phyloP scores from a whole-genome alignment of 2,113 vertebrate genomes.

The Phocoena sinus region DNA sequence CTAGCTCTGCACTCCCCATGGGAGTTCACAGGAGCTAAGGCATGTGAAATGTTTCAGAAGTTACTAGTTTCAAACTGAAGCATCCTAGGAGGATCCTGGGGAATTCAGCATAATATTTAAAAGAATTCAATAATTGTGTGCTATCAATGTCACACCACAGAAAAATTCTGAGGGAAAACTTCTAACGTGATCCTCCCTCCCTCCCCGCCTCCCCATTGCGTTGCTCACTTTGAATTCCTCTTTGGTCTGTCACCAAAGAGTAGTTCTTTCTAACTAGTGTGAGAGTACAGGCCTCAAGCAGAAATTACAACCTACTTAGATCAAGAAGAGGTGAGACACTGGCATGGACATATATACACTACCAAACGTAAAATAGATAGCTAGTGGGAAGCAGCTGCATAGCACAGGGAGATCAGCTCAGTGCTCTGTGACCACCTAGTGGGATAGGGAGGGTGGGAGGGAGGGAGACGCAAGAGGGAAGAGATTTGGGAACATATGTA shows the following conservation, averaged over 20 bases:
- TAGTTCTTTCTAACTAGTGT: neutral
- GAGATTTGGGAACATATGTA: too few relatives aligned
- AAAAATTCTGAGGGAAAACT: neutral
- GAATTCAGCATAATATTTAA: neutral
- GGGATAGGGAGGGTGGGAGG: too few relatives aligned
- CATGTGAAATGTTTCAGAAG: neutral
- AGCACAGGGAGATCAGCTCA: too few relatives aligned
- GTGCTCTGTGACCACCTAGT: too few relatives aligned
- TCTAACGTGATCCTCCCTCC: neutral
- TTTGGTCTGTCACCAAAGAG: neutral
- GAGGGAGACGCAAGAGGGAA: too few relatives aligned
- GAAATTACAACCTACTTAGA: neutral
- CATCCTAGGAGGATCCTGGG: neutral
- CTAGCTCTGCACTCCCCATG: neutral
- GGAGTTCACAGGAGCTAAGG: neutral
- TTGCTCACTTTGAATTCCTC: neutral
- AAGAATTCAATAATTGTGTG: neutral
- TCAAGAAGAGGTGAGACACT: neutral
- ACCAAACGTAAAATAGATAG: too few relatives aligned
- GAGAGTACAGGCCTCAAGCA: neutral
- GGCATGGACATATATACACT: too few relatives aligned
- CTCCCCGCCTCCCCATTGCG: neutral
- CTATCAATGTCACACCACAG: neutral
- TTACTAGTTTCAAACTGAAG: constrained; percentile 5
- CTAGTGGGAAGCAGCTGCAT: too few relatives aligned